Base-by-base conservation (phyloP, 1,140 invertebrate genomes). In the Platyscapa corneri region DNA sequence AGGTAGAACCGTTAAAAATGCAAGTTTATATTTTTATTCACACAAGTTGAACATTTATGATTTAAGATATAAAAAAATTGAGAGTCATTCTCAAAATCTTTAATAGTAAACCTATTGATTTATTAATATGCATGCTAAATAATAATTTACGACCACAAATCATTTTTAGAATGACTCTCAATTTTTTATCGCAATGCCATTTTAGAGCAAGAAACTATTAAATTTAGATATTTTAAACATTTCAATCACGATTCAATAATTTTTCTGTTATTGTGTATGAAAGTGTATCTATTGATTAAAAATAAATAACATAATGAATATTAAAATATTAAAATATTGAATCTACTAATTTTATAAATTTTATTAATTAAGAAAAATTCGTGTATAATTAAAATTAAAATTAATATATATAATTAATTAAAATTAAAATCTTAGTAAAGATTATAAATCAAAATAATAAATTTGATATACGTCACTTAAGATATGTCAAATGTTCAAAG, bases 121-220 rank as follows among this genome's bases (percentile, higher is more conserved):
- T 83, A 77, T 77, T 76, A 76, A 83, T 83, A 77, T 77, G 77
- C 74, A 83, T 83, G 67, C 56, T 39, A 30, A 83, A 64, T 77
- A 83, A 34, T 30, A 64, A 81, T 81, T 16, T 60, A 27, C 53
- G 76, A 18, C 72, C 49, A 18, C 77, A 65, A 83, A 67, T 77
- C 74, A 20, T 77, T 39, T 49, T 30, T 7, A 65, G 39, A 30
- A 56, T 83, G 74, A 83, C 82, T 83, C n/a, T n/a, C 27, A 30
- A 77, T 76, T 83, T 64, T 64, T 79, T 39, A 79, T 79, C 77
- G 56, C 56, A 32, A 39, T 79, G 37, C 30, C 46, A 37, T 56
- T 60, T 60, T 32, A 77, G 20, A 53, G 46, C 49, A 77, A 18
- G 30, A 77, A 56, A 3, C 46, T 34, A 20, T 77, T 56, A 1